Conservation (phyloP, 2,888 invertebrate species). For the Caenorhabditis sulstoni region DNA sequence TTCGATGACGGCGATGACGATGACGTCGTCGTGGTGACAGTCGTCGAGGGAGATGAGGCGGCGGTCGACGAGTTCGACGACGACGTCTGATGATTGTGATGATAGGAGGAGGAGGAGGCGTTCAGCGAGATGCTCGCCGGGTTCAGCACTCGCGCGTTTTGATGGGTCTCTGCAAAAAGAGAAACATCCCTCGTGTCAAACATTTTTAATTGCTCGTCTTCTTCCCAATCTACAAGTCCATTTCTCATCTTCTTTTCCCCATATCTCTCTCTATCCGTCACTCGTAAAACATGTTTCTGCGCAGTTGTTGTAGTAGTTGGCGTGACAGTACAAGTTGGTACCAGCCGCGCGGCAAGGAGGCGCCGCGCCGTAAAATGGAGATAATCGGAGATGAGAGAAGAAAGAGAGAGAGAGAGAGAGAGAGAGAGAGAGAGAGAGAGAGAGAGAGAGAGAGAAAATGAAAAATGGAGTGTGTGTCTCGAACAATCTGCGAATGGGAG, state of each 20-base stretch:
- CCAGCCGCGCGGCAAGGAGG: too few species aligned
- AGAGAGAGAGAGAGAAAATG: constrained; percentile 5
- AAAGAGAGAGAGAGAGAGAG: background rate
- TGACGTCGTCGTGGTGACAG: constrained; percentile 14
- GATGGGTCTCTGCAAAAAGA: constrained; percentile 20
- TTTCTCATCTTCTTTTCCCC: too few species aligned
- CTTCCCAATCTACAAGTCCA: background rate
- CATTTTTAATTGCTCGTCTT: background rate
- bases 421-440: constrained; percentile 14
- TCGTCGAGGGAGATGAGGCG: background rate
- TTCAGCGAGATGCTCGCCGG: constrained; percentile 59
- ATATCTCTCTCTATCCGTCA: too few species aligned
- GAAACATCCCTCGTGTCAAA: too few species aligned
- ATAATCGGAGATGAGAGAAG: background rate
- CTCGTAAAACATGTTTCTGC: too few species aligned
- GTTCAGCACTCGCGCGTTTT: constrained; percentile 36
- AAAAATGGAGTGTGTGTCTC: too few species aligned
- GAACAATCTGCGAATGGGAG: too few species aligned
- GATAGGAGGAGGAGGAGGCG: constrained; percentile 20
- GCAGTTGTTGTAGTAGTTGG: too few species aligned
- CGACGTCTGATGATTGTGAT: constrained; percentile 7
- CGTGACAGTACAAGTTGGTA: constrained; percentile 50
- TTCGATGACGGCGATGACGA: constrained; percentile 11
- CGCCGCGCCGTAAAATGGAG: too few species aligned
- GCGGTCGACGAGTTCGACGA: constrained; percentile 8